Evolutionary conservation across 2,113 vertebrate species (phyloP), one percentile per base, ranked within the genome.

Genomic region (Coryphaenoides rupestris): DNA sequence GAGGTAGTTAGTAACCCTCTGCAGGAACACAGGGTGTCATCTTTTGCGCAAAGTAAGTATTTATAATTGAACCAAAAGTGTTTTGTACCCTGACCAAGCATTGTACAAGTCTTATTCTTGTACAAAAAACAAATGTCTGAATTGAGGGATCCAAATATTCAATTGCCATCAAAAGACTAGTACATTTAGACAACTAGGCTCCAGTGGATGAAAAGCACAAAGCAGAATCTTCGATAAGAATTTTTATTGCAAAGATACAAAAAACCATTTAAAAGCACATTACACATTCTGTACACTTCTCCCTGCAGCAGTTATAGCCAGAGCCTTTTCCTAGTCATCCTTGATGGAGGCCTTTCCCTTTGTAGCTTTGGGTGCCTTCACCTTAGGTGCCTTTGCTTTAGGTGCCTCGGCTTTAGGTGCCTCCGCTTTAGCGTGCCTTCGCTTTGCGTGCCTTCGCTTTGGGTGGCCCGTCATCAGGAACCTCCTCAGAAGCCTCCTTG

Each of bases 251-350:
- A 54, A 68, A 75, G 21, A 67, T 14, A n/a, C n/a, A n/a, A 47
- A 59, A 33, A 5, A 62, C 2, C 5, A 3, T 16, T 17, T 19
- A 70, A 21, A 66, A 76, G 60, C 69, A 73, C 2, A 0, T 52
- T 46, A 47, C 16, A 60, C 2, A 12, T 58, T 86, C 70, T 72
- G 84, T 5, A 65, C 81, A 65, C 76, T 24, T 76, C 72, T 88
- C 3, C 73, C 33, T 0, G 62, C 22, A n/a, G 72, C 54, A 72
- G 80, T 85, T 10, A 71, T 0, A 2, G 66, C 58, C 26, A 74
- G 45, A 7, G 23, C 76, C 0, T 73, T 62, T 1, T 16, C 50
- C 50, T 79, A 70, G 13, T 68, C n/a, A 17, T 14, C 55, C 58
- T 85, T 82, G 23, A 40, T 56, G 52, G 47, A 7, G 2, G 60